Evolutionary conservation across 2,888 invertebrate species (phyloP), one percentile per base, ranked within the genome.

Genomic region (Pogonocherus hispidulus): DNA sequence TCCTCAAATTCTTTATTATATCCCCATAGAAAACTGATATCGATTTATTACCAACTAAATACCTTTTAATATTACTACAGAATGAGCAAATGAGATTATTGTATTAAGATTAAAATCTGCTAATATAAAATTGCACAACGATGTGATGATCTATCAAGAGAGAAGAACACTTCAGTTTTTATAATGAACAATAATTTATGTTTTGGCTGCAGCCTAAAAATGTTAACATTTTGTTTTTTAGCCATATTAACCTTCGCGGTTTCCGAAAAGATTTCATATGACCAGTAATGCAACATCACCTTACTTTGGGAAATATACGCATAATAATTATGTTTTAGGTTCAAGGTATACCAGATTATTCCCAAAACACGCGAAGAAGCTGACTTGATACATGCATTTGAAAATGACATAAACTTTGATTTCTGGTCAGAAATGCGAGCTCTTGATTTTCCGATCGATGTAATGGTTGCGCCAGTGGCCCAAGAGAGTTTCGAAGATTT

Each of bases 341-440:
- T 80, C 79, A 86, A 85, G 73, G 84, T 86, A 44, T 86, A 84
- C 76, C 83, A 77, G 60, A 76, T 87, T 1, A 77, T 70, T n/a
- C 84, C 86, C 1, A 63, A 81, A 2, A 80, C 78, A 2, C 63
- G 72, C 11, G 81, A 79, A 0, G 82, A 87, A 66, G 78, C 83
- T 11, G 72, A 78, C 5, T 69, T 80, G 1, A 70, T 87, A 9
- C 75, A 73, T 0, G 63, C 78, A 1, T 54, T 85, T 18, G 51
- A 67, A 35, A 69, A 77, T 1, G 60, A 71, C 11, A 46, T 69
- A 18, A 63, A 76, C 51, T 60, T 78, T 54, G 80, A 82, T 60
- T 76, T 82, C 66, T 80, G 81, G 79, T 70, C 69, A 23, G 60
- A 65, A 8, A 18, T 67, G 9, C 67, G 68, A 35, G 35, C 56